Conservation (phyloP, 2,888 invertebrate genomes). For the Folsomia candida region DNA sequence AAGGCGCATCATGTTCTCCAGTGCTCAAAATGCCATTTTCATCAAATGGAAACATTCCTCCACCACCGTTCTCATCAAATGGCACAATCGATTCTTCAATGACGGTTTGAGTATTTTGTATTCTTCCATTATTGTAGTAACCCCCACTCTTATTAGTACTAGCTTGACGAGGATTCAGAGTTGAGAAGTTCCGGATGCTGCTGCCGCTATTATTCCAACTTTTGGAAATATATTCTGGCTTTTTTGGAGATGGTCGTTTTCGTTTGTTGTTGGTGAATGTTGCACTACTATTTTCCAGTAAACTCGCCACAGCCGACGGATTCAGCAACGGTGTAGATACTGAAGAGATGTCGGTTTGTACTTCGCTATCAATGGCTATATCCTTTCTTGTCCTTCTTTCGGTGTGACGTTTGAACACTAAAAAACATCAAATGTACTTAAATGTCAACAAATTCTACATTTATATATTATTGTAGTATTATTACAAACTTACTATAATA, state of each 20-base stretch:
- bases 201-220: too few species aligned
- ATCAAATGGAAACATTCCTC: not conserved
- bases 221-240: not conserved
- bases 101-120: not conserved
- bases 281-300: not conserved
- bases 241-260: not conserved
- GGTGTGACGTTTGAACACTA: constrained; percentile 1
- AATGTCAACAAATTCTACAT: too few species aligned
- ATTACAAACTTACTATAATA: constrained; percentile 6
- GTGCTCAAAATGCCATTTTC: not conserved
- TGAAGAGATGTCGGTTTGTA: constrained; percentile 1
- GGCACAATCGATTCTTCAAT: not conserved
- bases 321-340: not conserved
- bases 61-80: not conserved
- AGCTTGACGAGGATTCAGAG: not conserved
- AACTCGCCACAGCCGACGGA: not conserved
- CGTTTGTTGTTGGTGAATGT: not conserved
- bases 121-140: not conserved
- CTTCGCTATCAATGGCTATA: not conserved
- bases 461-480: too few species aligned
- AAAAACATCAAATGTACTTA: not conserved
- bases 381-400: not conserved
- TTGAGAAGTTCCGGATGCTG: not conserved
- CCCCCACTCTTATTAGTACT: not conserved
- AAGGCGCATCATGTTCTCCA: not conserved